Conservation (phyloP, 2,113 vertebrate species). For the Prochilodus magdalenae region DNA sequence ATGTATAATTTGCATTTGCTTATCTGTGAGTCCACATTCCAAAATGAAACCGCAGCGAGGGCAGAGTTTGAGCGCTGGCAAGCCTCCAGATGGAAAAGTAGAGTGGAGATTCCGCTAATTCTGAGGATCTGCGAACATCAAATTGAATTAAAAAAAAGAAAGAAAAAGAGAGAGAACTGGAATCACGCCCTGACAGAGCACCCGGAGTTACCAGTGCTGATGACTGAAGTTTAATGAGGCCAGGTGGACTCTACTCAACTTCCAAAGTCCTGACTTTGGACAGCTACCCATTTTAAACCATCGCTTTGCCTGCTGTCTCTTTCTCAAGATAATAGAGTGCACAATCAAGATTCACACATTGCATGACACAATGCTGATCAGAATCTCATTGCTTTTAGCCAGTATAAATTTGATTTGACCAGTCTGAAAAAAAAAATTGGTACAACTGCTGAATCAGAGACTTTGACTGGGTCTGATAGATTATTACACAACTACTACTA, state of each 20-base stretch:
- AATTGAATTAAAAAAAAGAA: not conserved
- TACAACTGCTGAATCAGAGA: no score
- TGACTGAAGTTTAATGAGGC: not conserved
- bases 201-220: constrained; percentile 1
- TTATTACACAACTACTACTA: no score
- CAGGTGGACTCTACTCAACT: not conserved
- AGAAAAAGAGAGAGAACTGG: not conserved
- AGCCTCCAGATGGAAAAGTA: not conserved
- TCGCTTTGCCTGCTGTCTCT: not conserved
- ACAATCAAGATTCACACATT: not conserved
- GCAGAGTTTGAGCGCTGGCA: not conserved
- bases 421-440: no score
- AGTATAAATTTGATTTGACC: no score
- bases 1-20: not conserved
- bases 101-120: not conserved
- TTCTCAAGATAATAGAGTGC: not conserved
- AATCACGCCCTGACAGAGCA: not conserved
- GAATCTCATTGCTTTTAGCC: no score
- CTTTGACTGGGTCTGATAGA: no score
- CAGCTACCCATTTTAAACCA: not conserved
- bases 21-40: not conserved
- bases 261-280: not conserved
- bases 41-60: not conserved
- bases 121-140: not conserved
- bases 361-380: no score